A percentile compares a stretch with the other conserved stretches of the same genome.
Evolutionary conservation across 2,888 invertebrate species (phyloP).

Genomic region (Xylota segnis): DNA sequence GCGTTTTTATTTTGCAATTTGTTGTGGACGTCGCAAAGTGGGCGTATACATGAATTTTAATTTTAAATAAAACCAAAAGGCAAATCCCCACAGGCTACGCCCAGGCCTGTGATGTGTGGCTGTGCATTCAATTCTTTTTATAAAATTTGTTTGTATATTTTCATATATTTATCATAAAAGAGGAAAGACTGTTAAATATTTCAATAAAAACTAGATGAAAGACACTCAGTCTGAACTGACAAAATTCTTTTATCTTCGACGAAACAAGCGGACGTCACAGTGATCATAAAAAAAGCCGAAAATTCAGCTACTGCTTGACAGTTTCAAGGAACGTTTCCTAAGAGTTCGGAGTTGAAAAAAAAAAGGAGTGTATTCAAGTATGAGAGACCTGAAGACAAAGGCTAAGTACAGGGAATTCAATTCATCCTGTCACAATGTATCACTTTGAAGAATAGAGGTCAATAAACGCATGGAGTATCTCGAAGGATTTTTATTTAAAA

Average conservation of each 20-base stretch:
- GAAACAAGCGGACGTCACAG: not conserved
- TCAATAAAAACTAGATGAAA: not conserved
- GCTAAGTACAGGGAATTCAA: too few relatives aligned
- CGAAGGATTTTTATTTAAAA: too few relatives aligned
- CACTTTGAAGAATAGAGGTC: too few relatives aligned
- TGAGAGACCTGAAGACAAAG: too few relatives aligned
- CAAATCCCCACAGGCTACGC: slow-evolving; percentile 32
- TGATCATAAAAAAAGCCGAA: not conserved
- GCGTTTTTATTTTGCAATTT: slow-evolving; percentile 42
- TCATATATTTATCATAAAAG: not conserved
- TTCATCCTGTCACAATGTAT: too few relatives aligned
- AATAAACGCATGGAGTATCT: too few relatives aligned
- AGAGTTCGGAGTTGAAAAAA: too few relatives aligned
- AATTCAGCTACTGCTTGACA: not conserved
- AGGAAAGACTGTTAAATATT: not conserved
- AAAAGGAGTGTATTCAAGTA: too few relatives aligned
- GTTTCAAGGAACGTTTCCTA: not conserved
- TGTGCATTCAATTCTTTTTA: slow-evolving; percentile 1
- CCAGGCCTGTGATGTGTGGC: slow-evolving; percentile 16
- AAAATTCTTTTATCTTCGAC: not conserved
- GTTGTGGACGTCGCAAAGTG: slow-evolving; percentile 54
- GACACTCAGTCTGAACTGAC: slow-evolving; percentile 1
- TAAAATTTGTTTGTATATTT: not conserved
- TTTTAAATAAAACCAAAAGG: slow-evolving; percentile 19
- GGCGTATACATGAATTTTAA: slow-evolving; percentile 61